Percentiles rank a stretch among this genome's conserved stretches.
Conservation (phyloP, 2,888 invertebrate genomes). For the Proisotoma minuta region DNA sequence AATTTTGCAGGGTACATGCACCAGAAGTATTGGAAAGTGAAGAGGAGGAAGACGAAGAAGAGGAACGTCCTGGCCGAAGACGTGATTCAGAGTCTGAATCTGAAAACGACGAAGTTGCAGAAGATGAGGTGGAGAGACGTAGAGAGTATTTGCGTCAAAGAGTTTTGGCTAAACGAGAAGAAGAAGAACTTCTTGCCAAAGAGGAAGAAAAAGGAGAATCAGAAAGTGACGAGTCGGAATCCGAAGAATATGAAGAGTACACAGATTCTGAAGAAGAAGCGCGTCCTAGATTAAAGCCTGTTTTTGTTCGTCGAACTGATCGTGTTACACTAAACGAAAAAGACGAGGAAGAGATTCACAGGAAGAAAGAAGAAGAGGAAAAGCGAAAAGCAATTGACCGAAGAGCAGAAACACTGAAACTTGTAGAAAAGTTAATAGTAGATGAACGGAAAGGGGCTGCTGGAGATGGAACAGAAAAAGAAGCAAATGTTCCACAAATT, state of each 20-base stretch:
- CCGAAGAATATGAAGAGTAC: constrained; percentile 80
- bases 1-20: constrained; percentile 49
- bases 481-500: constrained; percentile 58
- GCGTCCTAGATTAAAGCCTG: constrained; percentile 86
- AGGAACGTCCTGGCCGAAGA: constrained; percentile 52
- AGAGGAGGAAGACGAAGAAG: constrained; percentile 57
- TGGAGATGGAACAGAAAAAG: constrained; percentile 33
- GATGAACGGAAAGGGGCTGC: constrained; percentile 62
- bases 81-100: constrained; percentile 53
- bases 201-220: constrained; percentile 62
- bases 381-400: constrained; percentile 77
- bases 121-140: constrained; percentile 78
- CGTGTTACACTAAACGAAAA: constrained; percentile 92
- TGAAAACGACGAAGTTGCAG: constrained; percentile 74
- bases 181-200: constrained; percentile 64
- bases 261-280: constrained; percentile 83
- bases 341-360: constrained; percentile 76
- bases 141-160: constrained; percentile 64
- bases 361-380: constrained; percentile 76
- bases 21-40: constrained; percentile 64
- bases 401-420: constrained; percentile 75
- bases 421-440: constrained; percentile 83
- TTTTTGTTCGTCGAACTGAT: constrained; percentile 88
- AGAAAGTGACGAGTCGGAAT: constrained; percentile 55
- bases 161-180: constrained; percentile 63